Conservation (phyloP, 2,888 invertebrate species). For the Erebia aethiops region DNA sequence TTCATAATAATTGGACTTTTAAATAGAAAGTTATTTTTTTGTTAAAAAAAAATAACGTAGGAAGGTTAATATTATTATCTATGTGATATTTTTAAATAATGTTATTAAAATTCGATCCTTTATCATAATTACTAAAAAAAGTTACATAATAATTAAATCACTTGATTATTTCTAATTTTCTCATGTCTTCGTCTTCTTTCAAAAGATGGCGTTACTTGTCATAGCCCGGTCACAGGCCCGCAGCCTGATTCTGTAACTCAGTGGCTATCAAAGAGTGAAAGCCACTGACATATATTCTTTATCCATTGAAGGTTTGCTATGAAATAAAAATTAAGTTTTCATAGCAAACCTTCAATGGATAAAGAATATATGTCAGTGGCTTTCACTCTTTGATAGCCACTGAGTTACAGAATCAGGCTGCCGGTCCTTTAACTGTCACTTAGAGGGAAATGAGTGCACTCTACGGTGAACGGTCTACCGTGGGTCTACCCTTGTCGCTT, state of each 20-base stretch:
- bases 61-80: background rate
- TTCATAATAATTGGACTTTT: background rate
- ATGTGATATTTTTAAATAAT: background rate
- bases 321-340: too few species aligned
- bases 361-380: too few species aligned
- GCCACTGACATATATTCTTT: too few species aligned
- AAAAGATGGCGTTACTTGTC: slow-evolving; percentile 7
- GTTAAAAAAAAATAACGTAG: background rate
- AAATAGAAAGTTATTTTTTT: background rate
- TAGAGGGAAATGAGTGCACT: background rate
- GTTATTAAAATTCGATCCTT: background rate
- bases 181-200: background rate
- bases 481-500: too few species aligned
- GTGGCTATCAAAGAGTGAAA: too few species aligned
- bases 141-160: background rate
- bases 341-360: too few species aligned
- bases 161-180: background rate
- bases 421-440: background rate
- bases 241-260: too few species aligned
- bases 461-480: too few species aligned
- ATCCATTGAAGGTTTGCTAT: too few species aligned
- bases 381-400: too few species aligned
- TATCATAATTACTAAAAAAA: background rate
- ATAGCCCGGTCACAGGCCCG: too few species aligned
- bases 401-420: too few species aligned